These are phyloP conservation scores for Amphiura filiformis DNA, from an alignment of 35 echinoderm and acorn worm genomes.

Conservation along the genomic window DNA sequence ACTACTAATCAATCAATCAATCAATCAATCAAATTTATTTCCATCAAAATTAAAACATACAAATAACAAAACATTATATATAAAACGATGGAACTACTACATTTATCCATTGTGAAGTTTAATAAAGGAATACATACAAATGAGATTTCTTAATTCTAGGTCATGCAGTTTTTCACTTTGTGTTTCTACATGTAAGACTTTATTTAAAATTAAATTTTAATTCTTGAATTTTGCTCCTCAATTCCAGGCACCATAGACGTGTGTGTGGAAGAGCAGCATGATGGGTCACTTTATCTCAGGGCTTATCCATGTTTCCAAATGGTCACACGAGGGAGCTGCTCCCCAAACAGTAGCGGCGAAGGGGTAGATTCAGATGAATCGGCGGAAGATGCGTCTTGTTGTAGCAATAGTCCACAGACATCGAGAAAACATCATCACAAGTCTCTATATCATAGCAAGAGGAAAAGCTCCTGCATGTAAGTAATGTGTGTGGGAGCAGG, in stretches of 20 bases:
- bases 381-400: background rate
- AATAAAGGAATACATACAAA: too few relatives aligned
- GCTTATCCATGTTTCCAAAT: slow-evolving; percentile 42
- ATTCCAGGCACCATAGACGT: slow-evolving; percentile 72
- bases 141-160: too few relatives aligned
- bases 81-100: too few relatives aligned
- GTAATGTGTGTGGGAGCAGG: background rate
- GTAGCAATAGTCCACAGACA: background rate
- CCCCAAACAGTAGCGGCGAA: background rate
- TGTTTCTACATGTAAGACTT: too few relatives aligned
- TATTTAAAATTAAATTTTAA: too few relatives aligned
- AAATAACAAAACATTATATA: too few relatives aligned
- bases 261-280: slow-evolving; percentile 35
- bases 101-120: too few relatives aligned
- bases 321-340: background rate
- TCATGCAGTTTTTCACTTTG: too few relatives aligned
- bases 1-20: too few relatives aligned
- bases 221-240: too few relatives aligned
- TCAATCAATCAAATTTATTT: too few relatives aligned
- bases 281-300: slow-evolving; percentile 48
- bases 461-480: background rate
- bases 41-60: too few relatives aligned
- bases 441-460: background rate
- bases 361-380: background rate
- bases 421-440: slow-evolving; percentile 14